A percentile compares a stretch with the other conserved stretches of the same genome.
Evolutionary conservation across 2,113 vertebrate species (phyloP).

Genomic region (Heterotis niloticus): DNA sequence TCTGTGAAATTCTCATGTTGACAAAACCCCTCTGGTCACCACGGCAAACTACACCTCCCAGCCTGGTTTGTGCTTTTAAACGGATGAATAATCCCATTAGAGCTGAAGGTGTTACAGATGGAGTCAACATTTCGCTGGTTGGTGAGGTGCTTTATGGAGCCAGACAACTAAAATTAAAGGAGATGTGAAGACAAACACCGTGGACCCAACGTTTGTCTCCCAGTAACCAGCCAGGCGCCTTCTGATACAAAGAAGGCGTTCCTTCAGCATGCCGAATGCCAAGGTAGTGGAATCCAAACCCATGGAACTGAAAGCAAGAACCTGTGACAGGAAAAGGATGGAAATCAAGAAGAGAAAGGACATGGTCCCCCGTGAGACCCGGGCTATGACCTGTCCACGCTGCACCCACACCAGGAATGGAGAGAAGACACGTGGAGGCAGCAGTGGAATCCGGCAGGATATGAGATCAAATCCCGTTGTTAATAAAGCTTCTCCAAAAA

Average conservation of each 20-base stretch:
- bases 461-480: slow-evolving; percentile 30
- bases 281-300: slow-evolving; percentile 36
- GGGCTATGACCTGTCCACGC: slow-evolving; percentile 47
- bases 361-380: slow-evolving; percentile 28
- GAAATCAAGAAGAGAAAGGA: slow-evolving; percentile 11
- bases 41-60: no score
- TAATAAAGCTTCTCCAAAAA: neutral
- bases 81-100: no score
- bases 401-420: slow-evolving; percentile 22
- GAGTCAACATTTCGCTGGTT: no score
- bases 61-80: no score
- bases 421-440: neutral
- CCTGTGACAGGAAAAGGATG: slow-evolving; percentile 1
- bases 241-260: neutral
- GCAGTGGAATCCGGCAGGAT: slow-evolving; percentile 9
- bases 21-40: no score
- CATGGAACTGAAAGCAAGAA: slow-evolving; percentile 17
- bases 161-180: no score
- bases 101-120: no score
- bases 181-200: no score
- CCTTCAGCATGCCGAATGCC: slow-evolving; percentile 38
- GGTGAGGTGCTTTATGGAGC: no score
- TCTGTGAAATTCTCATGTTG: no score
- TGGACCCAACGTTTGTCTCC: no score
- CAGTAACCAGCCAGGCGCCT: neutral